Conservation (phyloP, 1,140 invertebrate species). For the Lepidurus arcticus region DNA sequence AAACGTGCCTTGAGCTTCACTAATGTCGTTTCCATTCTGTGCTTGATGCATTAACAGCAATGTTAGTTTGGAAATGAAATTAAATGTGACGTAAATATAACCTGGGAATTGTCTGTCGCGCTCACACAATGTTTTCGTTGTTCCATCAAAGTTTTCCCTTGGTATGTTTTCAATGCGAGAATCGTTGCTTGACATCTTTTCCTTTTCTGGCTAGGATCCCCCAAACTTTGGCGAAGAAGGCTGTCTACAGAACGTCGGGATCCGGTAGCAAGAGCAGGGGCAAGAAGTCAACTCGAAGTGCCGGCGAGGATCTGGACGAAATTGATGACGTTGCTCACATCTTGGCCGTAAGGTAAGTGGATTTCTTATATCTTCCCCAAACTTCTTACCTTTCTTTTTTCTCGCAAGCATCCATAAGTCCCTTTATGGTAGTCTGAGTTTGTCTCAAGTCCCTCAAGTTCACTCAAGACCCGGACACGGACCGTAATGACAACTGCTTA, state of each 20-base stretch:
- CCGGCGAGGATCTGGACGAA: background rate
- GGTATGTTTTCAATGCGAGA: background rate
- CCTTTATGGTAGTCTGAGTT: background rate
- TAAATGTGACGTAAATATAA: no score
- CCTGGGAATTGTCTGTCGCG: no score
- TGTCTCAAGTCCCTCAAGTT: background rate
- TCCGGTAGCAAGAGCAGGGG: background rate
- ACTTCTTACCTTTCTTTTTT: background rate
- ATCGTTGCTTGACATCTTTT: background rate
- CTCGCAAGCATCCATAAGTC: background rate
- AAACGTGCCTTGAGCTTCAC: no score
- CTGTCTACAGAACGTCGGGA: background rate
- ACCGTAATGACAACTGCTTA: background rate
- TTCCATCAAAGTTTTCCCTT: no score
- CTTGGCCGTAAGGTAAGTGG: conserved; percentile 2
- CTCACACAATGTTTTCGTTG: no score
- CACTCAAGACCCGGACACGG: background rate
- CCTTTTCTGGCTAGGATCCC: background rate
- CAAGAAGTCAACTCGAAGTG: background rate
- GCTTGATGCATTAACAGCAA: no score
- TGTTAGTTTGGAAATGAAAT: no score
- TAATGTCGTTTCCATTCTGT: no score
- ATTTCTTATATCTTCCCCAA: background rate
- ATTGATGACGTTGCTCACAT: conserved; percentile 16
- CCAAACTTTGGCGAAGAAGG: background rate